Percentiles rank a stretch among this genome's conserved stretches.
Evolutionary conservation across 2,797 vertebrate genomes (phyloP).

Genomic region (Tympanoctomys barrerae): DNA sequence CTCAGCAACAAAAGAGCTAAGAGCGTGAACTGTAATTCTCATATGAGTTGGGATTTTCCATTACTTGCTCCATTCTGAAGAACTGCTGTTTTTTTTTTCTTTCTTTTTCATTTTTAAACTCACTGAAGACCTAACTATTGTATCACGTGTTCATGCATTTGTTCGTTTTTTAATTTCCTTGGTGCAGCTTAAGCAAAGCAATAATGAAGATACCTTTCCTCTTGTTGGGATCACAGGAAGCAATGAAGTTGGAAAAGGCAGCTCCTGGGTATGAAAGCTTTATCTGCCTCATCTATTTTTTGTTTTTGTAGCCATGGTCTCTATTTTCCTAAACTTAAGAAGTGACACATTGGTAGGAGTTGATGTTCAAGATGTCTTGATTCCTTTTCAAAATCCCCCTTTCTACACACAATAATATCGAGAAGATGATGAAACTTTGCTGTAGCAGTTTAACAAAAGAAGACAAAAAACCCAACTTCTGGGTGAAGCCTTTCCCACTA

Average conservation of each 20-base stretch:
- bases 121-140: not conserved
- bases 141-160: conserved; percentile 70
- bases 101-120: not conserved
- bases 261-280: conserved; percentile 88
- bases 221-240: conserved; percentile 84
- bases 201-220: conserved; percentile 77
- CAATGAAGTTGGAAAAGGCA: conserved; percentile 81
- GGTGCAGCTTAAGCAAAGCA: conserved; percentile 72
- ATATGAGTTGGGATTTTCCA: conserved; percentile 79
- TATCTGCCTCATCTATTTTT: conserved; percentile 92
- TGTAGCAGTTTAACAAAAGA: conserved; percentile 65
- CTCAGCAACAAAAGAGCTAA: not conserved
- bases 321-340: conserved; percentile 88
- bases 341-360: conserved; percentile 84
- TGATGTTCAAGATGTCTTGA: conserved; percentile 65
- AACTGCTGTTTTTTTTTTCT: not conserved
- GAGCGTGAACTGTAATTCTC: conserved; percentile 78
- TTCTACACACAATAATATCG: conserved; percentile 79
- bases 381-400: conserved; percentile 74
- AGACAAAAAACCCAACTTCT: conserved; percentile 53
- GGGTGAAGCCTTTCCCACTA: conserved; percentile 60
- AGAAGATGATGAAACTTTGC: conserved; percentile 68
- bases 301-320: conserved; percentile 87
- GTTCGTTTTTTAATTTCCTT: conserved; percentile 70
- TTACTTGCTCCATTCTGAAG: conserved; percentile 52